Conservation (phyloP, 2,797 vertebrate genomes). For the Tangara arthus region DNA sequence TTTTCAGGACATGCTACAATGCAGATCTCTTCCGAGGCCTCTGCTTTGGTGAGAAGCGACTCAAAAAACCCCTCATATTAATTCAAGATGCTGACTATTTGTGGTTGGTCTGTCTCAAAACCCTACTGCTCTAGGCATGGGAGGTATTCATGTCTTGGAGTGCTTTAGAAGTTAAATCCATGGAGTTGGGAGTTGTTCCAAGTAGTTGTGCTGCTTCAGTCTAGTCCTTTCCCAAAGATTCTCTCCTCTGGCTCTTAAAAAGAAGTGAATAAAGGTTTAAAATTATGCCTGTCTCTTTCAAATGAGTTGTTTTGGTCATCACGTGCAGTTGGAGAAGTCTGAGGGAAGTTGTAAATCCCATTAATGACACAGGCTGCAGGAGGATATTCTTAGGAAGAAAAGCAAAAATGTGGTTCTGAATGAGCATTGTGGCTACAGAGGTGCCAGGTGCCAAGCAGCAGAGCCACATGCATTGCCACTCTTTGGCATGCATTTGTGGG, state of each 20-base stretch:
- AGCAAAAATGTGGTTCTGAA: not conserved
- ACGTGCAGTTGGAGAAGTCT: not conserved
- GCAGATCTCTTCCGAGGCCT: not conserved
- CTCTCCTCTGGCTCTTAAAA: not conserved
- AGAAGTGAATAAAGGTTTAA: not conserved
- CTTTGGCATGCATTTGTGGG: not conserved
- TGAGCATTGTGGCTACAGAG: not conserved
- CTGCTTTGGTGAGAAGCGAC: constrained; percentile 5
- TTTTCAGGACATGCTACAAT: not conserved
- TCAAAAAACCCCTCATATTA: not conserved
- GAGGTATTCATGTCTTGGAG: constrained; percentile 3
- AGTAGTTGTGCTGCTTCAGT: not conserved
- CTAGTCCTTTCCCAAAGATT: not conserved
- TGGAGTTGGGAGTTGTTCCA: not conserved
- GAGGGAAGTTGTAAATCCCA: not conserved
- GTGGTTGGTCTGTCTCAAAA: constrained; percentile 19
- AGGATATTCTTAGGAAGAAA: not conserved
- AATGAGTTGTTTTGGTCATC: not conserved
- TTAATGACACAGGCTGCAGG: not conserved
- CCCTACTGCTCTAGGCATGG: constrained; percentile 12
- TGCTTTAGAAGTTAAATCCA: not conserved
- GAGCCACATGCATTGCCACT: not conserved
- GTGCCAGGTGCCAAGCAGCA: not conserved
- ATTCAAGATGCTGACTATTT: not conserved
- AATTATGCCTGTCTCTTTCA: not conserved